Percentiles rank a stretch among this genome's conserved stretches.
These are phyloP conservation scores for Linnaemya tessellans DNA, from an alignment of 2,888 invertebrate species.

Conservation along the genomic window DNA sequence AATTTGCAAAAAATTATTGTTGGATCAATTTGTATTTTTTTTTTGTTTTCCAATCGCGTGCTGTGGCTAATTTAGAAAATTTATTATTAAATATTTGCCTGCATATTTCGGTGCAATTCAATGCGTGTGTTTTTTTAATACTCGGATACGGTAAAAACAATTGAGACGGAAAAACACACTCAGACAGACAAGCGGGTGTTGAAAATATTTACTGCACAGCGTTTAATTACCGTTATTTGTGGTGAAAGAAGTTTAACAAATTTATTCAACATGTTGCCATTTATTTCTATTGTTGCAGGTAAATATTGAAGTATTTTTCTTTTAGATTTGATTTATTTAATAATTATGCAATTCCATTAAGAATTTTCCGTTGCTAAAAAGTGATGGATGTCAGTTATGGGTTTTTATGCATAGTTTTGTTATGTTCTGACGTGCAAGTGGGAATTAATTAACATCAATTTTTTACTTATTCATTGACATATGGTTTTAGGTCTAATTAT, in stretches of 20 bases:
- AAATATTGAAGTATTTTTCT: conserved; percentile 41
- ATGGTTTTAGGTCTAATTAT: too few species aligned
- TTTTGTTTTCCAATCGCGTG: conserved; percentile 58
- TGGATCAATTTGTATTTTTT: neutral
- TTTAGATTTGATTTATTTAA: neutral
- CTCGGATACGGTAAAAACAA: conserved; percentile 5
- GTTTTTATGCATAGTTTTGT: too few species aligned
- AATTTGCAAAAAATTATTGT: conserved; percentile 2
- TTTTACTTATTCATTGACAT: too few species aligned
- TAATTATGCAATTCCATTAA: neutral
- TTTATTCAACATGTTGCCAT: conserved; percentile 60
- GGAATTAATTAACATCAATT: too few species aligned
- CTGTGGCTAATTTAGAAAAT: conserved; percentile 33
- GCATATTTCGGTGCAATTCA: conserved; percentile 21
- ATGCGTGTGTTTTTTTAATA: conserved; percentile 38
- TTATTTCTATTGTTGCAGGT: conserved; percentile 57
- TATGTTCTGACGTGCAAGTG: too few species aligned
- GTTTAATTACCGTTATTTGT: conserved; percentile 17
- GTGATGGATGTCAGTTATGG: too few species aligned
- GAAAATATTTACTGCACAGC: conserved; percentile 28
- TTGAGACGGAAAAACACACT: neutral
- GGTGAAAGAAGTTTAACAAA: neutral
- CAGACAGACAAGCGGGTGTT: neutral
- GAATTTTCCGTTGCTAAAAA: neutral
- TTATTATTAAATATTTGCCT: neutral